Percentiles rank a stretch among this genome's conserved stretches.
These are phyloP conservation scores for Drosophila mimica DNA, from an alignment of 2,888 invertebrate genomes.

Conservation along the genomic window DNA sequence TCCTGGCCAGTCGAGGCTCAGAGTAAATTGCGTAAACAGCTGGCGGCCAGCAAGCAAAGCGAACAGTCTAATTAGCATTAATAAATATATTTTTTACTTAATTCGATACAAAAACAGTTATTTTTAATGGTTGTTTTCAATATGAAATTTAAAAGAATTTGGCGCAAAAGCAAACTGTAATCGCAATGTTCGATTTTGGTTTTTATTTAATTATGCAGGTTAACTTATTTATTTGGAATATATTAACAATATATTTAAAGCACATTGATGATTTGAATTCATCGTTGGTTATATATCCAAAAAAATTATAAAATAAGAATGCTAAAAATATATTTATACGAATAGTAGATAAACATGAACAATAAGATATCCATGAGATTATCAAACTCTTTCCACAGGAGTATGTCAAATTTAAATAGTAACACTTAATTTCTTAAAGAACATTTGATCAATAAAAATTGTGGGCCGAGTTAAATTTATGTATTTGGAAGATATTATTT, in stretches of 20 bases:
- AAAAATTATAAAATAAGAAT: background rate
- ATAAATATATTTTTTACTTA: background rate
- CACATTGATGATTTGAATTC: background rate
- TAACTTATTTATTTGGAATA: background rate
- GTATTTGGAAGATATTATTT: slow-evolving; percentile 45
- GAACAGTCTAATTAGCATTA: background rate
- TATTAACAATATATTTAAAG: background rate
- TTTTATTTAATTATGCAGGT: no score
- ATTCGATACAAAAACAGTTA: background rate
- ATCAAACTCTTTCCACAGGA: background rate
- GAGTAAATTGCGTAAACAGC: slow-evolving; percentile 86
- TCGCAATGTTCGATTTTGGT: background rate
- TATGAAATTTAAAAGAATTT: background rate
- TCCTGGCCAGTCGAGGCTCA: slow-evolving; percentile 90
- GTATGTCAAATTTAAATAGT: background rate
- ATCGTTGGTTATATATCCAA: background rate
- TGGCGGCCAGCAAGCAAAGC: slow-evolving; percentile 41
- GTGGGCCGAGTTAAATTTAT: background rate
- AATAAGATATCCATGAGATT: background rate
- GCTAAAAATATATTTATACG: background rate
- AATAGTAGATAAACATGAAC: background rate
- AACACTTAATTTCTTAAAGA: background rate
- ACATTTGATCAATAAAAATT: background rate
- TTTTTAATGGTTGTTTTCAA: background rate
- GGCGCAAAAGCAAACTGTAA: background rate